Evolutionary conservation across 1,140 invertebrate species (phyloP).

Genomic region (Nebria ingens): DNA sequence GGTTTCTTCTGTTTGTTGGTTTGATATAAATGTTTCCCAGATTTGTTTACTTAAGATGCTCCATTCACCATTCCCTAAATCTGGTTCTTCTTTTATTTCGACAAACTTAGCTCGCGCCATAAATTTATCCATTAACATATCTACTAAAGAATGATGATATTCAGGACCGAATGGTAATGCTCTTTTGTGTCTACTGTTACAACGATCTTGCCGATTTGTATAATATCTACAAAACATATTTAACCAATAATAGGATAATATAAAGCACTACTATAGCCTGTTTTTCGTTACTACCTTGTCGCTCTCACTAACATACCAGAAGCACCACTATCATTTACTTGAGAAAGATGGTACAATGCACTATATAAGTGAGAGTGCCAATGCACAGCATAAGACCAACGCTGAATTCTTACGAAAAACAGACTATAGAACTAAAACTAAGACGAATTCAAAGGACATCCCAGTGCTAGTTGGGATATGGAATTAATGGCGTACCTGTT

Average conservation of each 20-base stretch:
- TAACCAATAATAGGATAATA: background rate
- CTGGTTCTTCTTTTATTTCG: background rate
- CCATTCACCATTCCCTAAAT: constrained; percentile 28
- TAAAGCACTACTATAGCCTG: no score
- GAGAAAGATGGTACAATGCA: no score
- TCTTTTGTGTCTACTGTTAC: background rate
- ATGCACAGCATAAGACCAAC: no score
- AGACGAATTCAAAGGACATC: no score
- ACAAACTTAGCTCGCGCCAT: background rate
- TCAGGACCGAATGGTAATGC: background rate
- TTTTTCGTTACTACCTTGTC: no score
- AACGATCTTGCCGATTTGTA: background rate
- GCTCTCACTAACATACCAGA: no score
- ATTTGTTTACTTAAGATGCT: constrained; percentile 60
- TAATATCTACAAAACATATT: background rate
- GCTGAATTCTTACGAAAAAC: no score
- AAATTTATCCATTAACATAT: background rate
- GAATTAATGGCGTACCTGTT: background rate
- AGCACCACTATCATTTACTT: no score
- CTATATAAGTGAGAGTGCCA: no score
- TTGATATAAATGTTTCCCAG: constrained; percentile 64
- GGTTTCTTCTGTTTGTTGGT: constrained; percentile 70
- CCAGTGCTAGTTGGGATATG: background rate
- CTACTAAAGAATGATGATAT: background rate
- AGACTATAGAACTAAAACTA: no score